Evolutionary conservation across 2,113 vertebrate genomes (phyloP).

Genomic region (Falco punctatus): DNA sequence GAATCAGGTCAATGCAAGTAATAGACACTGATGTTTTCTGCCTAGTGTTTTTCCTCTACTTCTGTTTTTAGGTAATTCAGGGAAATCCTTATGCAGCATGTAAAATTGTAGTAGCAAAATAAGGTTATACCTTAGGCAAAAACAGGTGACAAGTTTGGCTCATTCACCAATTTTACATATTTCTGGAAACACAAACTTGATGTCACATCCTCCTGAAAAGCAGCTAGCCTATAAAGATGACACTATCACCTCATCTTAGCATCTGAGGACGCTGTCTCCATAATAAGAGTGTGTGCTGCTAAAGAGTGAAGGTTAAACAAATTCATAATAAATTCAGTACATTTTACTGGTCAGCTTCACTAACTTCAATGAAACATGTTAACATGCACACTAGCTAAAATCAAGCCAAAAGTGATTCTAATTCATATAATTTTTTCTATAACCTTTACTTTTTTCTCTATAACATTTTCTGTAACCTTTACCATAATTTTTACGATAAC

Average conservation of each 20-base stretch:
- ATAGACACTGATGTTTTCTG: conserved; percentile 35
- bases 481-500: not conserved
- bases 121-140: conserved; percentile 1
- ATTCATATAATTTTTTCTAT: not conserved
- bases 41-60: conserved; percentile 41
- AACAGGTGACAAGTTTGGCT: not conserved
- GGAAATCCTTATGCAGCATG: conserved; percentile 32
- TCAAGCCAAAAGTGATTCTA: not conserved
- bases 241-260: not conserved
- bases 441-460: not conserved
- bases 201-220: conserved; percentile 30
- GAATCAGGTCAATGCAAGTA: conserved; percentile 70
- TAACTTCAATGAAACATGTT: not conserved
- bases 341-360: not conserved
- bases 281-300: not conserved
- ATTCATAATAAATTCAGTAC: not conserved
- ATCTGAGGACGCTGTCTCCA: not conserved
- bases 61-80: conserved; percentile 40
- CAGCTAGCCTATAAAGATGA: not conserved
- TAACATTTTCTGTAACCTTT: not conserved
- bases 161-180: not conserved
- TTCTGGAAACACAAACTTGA: conserved; percentile 35
- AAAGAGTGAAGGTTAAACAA: not conserved
- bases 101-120: not conserved
- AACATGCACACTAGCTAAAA: not conserved